phyloP scores from a whole-genome alignment of 2,797 vertebrate species.

The Nannoperca australis region DNA sequence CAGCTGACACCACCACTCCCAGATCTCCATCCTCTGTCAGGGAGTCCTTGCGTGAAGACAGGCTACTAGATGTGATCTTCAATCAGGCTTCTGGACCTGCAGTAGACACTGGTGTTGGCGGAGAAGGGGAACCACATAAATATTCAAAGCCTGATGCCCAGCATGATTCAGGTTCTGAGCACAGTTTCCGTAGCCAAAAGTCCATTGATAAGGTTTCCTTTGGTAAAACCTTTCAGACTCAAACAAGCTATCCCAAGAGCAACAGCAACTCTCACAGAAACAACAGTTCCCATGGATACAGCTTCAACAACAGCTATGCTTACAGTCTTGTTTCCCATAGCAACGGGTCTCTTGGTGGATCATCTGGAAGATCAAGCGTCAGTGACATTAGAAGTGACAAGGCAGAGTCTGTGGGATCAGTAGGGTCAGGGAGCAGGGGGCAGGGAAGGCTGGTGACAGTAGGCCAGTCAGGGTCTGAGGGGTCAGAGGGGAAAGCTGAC shows the following conservation, averaged over 20 bases:
- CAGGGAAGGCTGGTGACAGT: constrained; percentile 22
- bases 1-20: constrained; percentile 19
- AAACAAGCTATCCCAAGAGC: constrained; percentile 22
- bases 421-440: constrained; percentile 37
- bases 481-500: constrained; percentile 34
- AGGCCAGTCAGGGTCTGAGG: constrained; percentile 52
- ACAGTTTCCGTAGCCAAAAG: constrained; percentile 57
- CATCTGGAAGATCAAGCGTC: constrained; percentile 57
- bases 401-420: constrained; percentile 59
- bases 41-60: constrained; percentile 23
- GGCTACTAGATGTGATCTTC: constrained; percentile 38
- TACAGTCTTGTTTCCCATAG: constrained; percentile 48
- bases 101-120: constrained; percentile 18
- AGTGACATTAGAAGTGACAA: constrained; percentile 70
- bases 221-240: constrained; percentile 49
- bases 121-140: constrained; percentile 43
- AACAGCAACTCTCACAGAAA: constrained; percentile 54
- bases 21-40: constrained; percentile 28
- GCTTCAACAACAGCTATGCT: constrained; percentile 49
- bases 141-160: constrained; percentile 48
- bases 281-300: constrained; percentile 60
- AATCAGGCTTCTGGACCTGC: constrained; percentile 16
- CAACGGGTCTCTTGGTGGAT: constrained; percentile 43
- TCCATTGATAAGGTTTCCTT: constrained; percentile 55
- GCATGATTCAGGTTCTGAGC: constrained; percentile 61